phyloP scores from a whole-genome alignment of 2,888 invertebrate genomes.

The Noctua janthina region DNA sequence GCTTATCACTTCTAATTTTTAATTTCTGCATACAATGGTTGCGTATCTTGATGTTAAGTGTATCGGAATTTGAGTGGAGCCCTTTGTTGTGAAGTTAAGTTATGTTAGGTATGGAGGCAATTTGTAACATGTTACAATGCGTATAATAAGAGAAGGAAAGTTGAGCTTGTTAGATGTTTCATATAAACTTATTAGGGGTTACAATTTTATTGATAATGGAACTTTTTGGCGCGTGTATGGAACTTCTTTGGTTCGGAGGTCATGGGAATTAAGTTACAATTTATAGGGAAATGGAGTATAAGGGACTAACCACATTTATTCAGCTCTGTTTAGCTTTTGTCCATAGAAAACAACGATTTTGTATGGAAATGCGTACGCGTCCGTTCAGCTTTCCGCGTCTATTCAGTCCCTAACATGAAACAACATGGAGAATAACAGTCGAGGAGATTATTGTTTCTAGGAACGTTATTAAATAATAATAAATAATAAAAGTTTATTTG shows the following conservation, averaged over 20 bases:
- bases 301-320: no score
- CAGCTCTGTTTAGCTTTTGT: no score
- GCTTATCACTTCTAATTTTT: slow-evolving; percentile 49
- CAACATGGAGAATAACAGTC: background rate
- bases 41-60: slow-evolving; percentile 58
- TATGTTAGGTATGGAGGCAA: background rate
- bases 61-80: slow-evolving; percentile 15
- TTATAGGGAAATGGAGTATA: background rate
- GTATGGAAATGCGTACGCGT: no score
- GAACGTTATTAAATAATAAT: background rate
- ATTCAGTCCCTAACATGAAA: no score
- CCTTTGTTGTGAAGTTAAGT: slow-evolving; percentile 1
- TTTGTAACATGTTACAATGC: background rate
- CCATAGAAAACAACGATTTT: no score
- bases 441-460: background rate
- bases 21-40: slow-evolving; percentile 59
- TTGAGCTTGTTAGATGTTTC: slow-evolving; percentile 7
- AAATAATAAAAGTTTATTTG: no score
- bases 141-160: background rate
- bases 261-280: background rate
- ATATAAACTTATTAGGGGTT: slow-evolving; percentile 1
- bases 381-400: no score
- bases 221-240: slow-evolving; percentile 2
- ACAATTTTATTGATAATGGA: slow-evolving; percentile 6
- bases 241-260: background rate